A percentile compares a stretch with the other conserved stretches of the same genome.
Conservation (phyloP, 2,113 vertebrate species). For the Pollimyrus isidori region DNA sequence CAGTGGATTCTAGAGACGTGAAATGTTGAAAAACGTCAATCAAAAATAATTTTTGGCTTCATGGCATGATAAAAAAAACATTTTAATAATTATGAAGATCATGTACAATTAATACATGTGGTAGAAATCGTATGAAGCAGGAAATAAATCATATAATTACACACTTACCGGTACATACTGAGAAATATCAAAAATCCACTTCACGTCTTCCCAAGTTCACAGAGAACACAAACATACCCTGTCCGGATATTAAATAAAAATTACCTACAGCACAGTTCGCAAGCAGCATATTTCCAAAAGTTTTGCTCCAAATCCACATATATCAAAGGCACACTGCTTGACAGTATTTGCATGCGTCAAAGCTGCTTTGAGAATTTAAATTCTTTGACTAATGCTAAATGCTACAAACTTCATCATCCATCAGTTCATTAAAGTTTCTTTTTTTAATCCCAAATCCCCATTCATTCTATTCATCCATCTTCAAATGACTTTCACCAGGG, state of each 20-base stretch:
- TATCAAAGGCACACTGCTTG: neutral
- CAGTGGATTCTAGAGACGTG: neutral
- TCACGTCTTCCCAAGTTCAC: neutral
- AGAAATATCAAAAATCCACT: neutral
- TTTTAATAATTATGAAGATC: neutral
- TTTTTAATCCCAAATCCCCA: neutral
- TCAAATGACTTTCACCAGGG: neutral
- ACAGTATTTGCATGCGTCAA: neutral
- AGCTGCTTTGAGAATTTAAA: neutral
- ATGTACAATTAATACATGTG: neutral
- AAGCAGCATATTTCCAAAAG: neutral
- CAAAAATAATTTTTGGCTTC: neutral
- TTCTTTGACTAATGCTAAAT: neutral
- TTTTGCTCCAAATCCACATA: neutral
- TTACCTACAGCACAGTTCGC: neutral
- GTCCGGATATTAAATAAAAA: neutral
- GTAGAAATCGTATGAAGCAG: neutral
- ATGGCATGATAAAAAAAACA: neutral
- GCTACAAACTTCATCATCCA: neutral
- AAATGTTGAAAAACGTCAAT: neutral
- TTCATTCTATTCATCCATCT: neutral
- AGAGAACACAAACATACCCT: neutral
- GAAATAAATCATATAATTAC: neutral
- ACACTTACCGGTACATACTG: neutral
- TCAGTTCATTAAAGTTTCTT: neutral